Evolutionary conservation across 2,888 invertebrate genomes (phyloP), one percentile per base, ranked within the genome.

Genomic region (Pristionchus mayeri): DNA sequence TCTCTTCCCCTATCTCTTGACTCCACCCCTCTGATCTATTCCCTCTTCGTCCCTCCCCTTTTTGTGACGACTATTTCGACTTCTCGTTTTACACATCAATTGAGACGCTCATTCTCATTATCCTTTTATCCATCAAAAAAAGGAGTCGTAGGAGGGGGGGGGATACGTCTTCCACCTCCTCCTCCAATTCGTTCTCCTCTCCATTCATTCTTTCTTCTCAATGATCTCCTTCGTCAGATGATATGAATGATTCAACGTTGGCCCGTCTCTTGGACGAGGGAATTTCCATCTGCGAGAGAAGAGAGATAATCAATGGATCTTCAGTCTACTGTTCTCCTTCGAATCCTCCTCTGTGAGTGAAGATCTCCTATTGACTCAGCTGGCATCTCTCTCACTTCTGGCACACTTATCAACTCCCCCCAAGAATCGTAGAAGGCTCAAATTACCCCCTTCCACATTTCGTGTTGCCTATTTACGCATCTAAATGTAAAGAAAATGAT

Each of bases 211-310:
- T 78, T 18, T 18, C 44, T 9, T 30, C 75, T 54, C 16, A 81
- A 78, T 63, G 63, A 34, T 34, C 63, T 30, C 30, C 34, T 79
- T 78, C 57, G 79, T 84, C 82, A 82, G 86, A 84, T 48, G 78
- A 52, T 27, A 71, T 71, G 71, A 71, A 71, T 71, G 71, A 71
- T 71, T 71, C 71, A 40, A 40, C 37, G 40, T 40, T 71, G 24
- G 71, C 71, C 13, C 71, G 71, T 71, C 40, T 71, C 24, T 44
- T 71, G 24, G 71, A 71, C 30, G 71, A 71, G 18, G 71, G 71
- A 44, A 6, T 71, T 6, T 71, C 71, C n/a, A 40, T 71, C n/a
- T 71, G 71, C 40, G 71, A 71, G 40, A 71, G n/a, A n/a, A 40
- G 71, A n/a, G 40, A 40, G 71, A n/a, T 44, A 9, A 44, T 71